Evolutionary conservation across 2,113 vertebrate genomes (phyloP), one percentile per base, ranked within the genome.

Genomic region (Tachysurus vachellii): DNA sequence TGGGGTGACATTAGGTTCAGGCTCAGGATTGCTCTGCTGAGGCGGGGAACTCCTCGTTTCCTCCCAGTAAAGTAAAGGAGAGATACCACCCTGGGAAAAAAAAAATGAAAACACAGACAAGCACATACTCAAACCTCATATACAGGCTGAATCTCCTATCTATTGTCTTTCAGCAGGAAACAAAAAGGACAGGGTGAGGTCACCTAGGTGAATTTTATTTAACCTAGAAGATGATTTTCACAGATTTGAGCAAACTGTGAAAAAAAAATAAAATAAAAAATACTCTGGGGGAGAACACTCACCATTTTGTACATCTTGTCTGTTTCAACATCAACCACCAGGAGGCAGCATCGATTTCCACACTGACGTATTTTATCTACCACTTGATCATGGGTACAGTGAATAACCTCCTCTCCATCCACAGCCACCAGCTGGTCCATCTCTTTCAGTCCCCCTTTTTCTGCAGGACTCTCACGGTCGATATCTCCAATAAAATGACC

Each of bases 391-490:
- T 99, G 97, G 36, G 93, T 93, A 21, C 93, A 91, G 44, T 81
- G 42, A 5, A 95, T 93, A 89, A 98, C 94, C 31, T 91, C 91
- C 53, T 95, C 84, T 0, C 97, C 96, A 0, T 97, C 95, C 86
- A 99, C 96, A 59, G 97, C 97, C 16, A 99, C 94, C 6, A 99
- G 59, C 62, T 95, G 94, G 89, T 99, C 98, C 28, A 93, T 93
- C 36, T 96, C 93, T 92, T 94, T 95, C 89, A 99, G 93, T 7
- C 93, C 95, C 0, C 92, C 96, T 75, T 61, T 89, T 42, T 95
- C 95, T n/a, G 97, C 98, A 50, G 97, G 95, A 87, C 98, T 96
- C 57, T 91, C 95, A 5, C 91, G 75, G 31, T 97, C 96, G 71
- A 99, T 93, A 26, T 96, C 95, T 91, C 93, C 96, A 88, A 97